Percentiles rank a stretch among this genome's conserved stretches.
Conservation (phyloP, 2,888 invertebrate genomes). For the Orthosia incerta region DNA sequence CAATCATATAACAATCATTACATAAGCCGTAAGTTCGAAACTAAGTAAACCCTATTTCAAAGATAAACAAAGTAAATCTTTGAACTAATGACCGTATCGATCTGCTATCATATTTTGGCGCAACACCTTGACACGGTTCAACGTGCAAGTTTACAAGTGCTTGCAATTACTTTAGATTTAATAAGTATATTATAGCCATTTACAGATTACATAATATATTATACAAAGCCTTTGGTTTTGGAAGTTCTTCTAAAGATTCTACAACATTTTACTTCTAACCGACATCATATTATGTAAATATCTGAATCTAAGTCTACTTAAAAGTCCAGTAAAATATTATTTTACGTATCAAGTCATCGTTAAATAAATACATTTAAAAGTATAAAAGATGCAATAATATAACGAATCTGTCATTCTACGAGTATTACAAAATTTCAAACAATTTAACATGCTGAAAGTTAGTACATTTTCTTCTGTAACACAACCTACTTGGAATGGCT, state of each 20-base stretch:
- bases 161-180: conserved; percentile 18
- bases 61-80: conserved; percentile 32
- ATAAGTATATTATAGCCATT: neutral
- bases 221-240: neutral
- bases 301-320: conserved; percentile 2
- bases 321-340: neutral
- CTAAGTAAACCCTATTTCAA: conserved; percentile 23
- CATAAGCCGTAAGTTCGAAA: neutral
- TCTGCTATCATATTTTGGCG: conserved; percentile 35
- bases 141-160: conserved; percentile 35
- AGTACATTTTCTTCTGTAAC: neutral
- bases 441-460: neutral
- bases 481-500: neutral
- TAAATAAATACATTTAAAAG: neutral
- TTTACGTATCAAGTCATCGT: neutral
- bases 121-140: conserved; percentile 37
- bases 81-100: conserved; percentile 43
- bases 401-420: neutral
- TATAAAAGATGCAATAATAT: neutral
- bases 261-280: neutral
- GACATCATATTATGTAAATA: neutral
- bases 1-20: neutral
- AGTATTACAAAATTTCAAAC: neutral
- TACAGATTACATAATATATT: neutral
- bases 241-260: neutral